Base-by-base conservation (phyloP, 1,140 invertebrate species). In the roundworm (Caenorhabditis elegans) region DNA sequence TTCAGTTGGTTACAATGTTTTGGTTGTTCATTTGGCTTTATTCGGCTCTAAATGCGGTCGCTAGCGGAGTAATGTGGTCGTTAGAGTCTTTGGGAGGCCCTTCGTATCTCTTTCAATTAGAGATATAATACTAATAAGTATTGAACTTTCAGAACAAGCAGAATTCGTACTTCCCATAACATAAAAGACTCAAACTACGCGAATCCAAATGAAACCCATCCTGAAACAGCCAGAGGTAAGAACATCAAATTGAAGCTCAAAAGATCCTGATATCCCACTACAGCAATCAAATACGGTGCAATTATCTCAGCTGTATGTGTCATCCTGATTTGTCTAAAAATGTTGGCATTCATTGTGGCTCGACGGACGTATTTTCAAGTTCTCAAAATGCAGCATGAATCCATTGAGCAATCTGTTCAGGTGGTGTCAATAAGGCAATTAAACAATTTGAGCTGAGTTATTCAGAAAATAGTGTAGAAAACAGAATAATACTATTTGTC, bases 21-120 rank as follows among this genome's bases (percentile, higher is more conserved):
- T 80, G 79, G 79, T 75, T 60, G 8, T 48, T 80, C 39, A 80
- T 80, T 48, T 80, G 79, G 79, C 19, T 80, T 1, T 80, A 70
- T 70, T 53, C 79, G 11, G 79, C 55, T 19, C 26, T 80, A 19
- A 80, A 39, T 48, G 70, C 55, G 19, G 70, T 80, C 0, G 79
- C 70, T 4, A 47, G 55, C 46, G 79, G 79, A 47, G 55, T 70
- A 24, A 48, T 80, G 51, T 80, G 79, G 79, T 60, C 79, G 0
- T 24, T 70, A 17, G 79, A 80, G 28, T 80, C 79, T 13, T 39
- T 80, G 17, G 79, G 79, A 80, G 79, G 79, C 6, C 79, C 79
- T 19, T 70, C 60, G 60, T 70, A 39, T 39, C 36, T 39, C 31
- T 31, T 4, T 11, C 22, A 26, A 15, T 26, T 6, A n/a, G n/a